Base-by-base conservation (phyloP, 1,140 invertebrate genomes). In the Lanistes nyassanus region DNA sequence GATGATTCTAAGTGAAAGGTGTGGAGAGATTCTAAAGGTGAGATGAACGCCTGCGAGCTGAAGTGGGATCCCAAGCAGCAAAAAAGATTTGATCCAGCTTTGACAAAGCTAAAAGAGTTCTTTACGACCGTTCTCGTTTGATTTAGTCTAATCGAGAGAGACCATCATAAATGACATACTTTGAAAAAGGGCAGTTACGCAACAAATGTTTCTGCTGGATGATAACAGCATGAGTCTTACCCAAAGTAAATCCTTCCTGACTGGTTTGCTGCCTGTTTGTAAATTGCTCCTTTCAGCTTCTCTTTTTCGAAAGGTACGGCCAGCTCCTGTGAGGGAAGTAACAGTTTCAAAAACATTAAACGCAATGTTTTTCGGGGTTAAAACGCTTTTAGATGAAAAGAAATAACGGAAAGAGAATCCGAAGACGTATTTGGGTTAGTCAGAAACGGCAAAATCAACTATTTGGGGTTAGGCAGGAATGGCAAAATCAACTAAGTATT, bases 221-320 rank as follows among this genome's bases (percentile, higher is more conserved):
- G 36, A 13, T 36, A 7, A 62, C 16, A 65, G 21, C 9, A 3
- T 67, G 9, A 58, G 31, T 66, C 75, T 72, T 80, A 83, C 84
- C 85, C 84, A 62, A 85, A 85, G 53, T 82, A 84, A 53, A 85
- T 84, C 72, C 79, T 75, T 5, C 84, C 83, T 26, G 77, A 77
- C 67, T 81, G 76, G 29, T 79, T 77, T 42, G 76, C 73, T 5
- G 81, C 79, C 19, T 82, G 76, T 16, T 71, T 66, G 29, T 78
- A 64, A 0, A 83, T 76, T n/a, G 84, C 82, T 55, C 79, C 75
- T 53, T 81, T 42, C 23, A 84, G 73, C 75, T 82, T 80, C 6
- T 65, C 71, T 34, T 79, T 85, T 67, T 86, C 80, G 74, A 80
- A 85, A 7, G 83, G 82, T 0, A 85, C 82, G 7, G 82, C 83